These are phyloP conservation scores for Abrostola tripartita DNA, from an alignment of 2,888 invertebrate genomes.

Conservation along the genomic window DNA sequence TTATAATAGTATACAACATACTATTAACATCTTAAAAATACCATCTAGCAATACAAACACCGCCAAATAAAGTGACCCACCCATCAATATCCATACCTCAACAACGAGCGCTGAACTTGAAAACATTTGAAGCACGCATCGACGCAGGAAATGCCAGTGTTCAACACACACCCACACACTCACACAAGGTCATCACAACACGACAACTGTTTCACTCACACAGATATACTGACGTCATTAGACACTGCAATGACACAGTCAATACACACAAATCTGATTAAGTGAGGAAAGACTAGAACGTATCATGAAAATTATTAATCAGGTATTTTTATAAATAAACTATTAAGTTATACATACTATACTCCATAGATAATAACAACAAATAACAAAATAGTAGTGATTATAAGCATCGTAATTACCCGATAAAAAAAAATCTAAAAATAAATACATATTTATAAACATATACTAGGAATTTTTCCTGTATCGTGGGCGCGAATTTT, in stretches of 20 bases:
- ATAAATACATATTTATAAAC: too few relatives aligned
- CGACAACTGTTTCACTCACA: constrained; percentile 18
- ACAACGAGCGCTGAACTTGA: background rate
- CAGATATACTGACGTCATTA: constrained; percentile 23
- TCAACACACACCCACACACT: constrained; percentile 33
- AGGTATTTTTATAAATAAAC: too few relatives aligned
- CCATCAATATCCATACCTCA: background rate
- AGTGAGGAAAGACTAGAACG: background rate
- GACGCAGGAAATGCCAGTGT: constrained; percentile 50
- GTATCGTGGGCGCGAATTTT: too few relatives aligned
- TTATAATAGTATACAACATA: too few relatives aligned
- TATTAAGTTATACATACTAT: too few relatives aligned
- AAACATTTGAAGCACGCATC: constrained; percentile 39
- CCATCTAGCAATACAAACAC: background rate
- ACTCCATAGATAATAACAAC: too few relatives aligned
- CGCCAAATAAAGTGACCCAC: background rate
- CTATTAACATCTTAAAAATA: background rate
- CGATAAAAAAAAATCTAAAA: too few relatives aligned
- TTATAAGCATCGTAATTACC: too few relatives aligned
- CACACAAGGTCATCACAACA: constrained; percentile 39
- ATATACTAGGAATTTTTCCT: too few relatives aligned
- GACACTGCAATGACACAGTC: background rate
- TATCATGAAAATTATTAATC: background rate
- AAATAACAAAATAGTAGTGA: too few relatives aligned
- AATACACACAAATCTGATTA: background rate